Evolutionary conservation across 2,113 vertebrate species (phyloP).

Genomic region (Anolis carolinensis): DNA sequence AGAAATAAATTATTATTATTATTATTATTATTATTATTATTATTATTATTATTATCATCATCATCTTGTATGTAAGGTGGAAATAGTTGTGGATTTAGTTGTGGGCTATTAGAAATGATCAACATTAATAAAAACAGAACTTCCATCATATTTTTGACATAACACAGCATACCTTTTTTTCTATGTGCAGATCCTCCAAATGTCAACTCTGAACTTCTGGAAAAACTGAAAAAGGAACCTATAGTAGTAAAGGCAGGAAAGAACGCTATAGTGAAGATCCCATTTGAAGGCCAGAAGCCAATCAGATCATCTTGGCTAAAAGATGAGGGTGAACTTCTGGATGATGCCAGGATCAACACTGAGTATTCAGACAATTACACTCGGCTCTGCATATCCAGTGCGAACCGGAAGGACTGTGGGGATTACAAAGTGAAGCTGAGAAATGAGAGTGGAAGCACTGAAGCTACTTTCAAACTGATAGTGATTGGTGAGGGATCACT

Average conservation of each 20-base stretch:
- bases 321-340: slow-evolving; percentile 77
- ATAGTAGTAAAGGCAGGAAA: slow-evolving; percentile 80
- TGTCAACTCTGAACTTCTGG: slow-evolving; percentile 76
- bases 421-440: slow-evolving; percentile 85
- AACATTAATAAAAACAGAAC: not conserved
- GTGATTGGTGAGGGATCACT: slow-evolving; percentile 78
- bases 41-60: no score
- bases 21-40: no score
- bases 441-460: slow-evolving; percentile 81
- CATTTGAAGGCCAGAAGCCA: slow-evolving; percentile 82
- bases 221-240: slow-evolving; percentile 77
- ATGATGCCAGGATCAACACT: slow-evolving; percentile 72
- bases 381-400: slow-evolving; percentile 77
- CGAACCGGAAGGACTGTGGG: slow-evolving; percentile 79
- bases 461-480: slow-evolving; percentile 76
- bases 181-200: slow-evolving; percentile 81
- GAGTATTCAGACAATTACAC: slow-evolving; percentile 75
- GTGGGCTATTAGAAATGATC: not conserved
- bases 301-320: slow-evolving; percentile 83
- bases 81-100: not conserved
- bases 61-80: no score
- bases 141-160: not conserved
- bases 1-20: no score
- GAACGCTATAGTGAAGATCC: slow-evolving; percentile 76
- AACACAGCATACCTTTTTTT: not conserved